Conservation (phyloP, 1,140 invertebrate species). For the Sweltsa coloradensis region DNA sequence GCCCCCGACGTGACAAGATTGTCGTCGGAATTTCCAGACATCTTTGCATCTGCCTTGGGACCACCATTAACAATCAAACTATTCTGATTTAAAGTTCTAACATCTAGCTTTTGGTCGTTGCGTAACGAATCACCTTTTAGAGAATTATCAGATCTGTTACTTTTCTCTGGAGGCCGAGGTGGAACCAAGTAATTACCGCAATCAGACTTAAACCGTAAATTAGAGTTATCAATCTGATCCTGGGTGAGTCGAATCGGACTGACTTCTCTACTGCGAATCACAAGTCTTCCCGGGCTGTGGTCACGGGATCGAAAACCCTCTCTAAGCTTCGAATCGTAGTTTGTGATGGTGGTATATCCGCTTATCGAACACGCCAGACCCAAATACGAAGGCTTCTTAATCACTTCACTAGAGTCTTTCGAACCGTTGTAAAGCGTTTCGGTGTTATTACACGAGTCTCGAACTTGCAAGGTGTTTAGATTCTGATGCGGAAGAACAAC, state of each 20-base stretch:
- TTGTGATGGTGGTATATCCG: constrained; percentile 73
- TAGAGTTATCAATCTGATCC: constrained; percentile 1
- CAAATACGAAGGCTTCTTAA: constrained; percentile 66
- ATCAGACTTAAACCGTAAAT: background rate
- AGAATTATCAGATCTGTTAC: background rate
- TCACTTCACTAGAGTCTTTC: no score
- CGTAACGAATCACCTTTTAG: background rate
- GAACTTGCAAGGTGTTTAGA: no score
- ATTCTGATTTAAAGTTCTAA: background rate
- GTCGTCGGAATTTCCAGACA: no score
- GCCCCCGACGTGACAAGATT: no score
- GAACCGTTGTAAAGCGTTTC: no score
- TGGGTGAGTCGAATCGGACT: constrained; percentile 9
- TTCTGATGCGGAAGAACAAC: no score
- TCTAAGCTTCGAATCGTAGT: constrained; percentile 65
- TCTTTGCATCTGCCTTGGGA: background rate
- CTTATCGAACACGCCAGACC: constrained; percentile 79
- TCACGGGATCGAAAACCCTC: constrained; percentile 40
- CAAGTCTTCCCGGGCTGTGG: constrained; percentile 14
- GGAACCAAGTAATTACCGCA: constrained; percentile 7
- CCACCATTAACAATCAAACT: background rate
- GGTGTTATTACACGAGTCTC: no score
- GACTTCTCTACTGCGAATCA: constrained; percentile 6
- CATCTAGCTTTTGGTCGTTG: background rate
- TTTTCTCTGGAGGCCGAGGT: background rate